Evolutionary conservation across 2,888 invertebrate genomes (phyloP).

Genomic region (Octonoba sinensis): DNA sequence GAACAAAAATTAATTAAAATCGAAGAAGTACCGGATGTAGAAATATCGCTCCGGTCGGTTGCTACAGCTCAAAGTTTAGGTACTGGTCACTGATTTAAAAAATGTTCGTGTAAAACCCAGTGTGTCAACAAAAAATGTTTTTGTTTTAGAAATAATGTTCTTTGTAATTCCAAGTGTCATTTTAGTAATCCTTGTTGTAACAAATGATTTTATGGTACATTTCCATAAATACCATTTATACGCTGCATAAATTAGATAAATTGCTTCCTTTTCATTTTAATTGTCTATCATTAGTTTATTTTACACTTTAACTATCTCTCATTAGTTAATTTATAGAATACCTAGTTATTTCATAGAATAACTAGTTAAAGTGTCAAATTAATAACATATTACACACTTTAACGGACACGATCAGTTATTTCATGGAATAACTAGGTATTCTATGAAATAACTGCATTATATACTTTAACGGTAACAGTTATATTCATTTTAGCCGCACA

Average conservation of each 20-base stretch:
- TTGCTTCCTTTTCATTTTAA: slow-evolving; percentile 27
- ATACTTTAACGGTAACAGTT: slow-evolving; percentile 56
- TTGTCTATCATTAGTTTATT: slow-evolving; percentile 19
- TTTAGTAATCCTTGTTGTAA: too few species aligned
- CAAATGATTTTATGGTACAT: slow-evolving; percentile 41
- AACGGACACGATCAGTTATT: slow-evolving; percentile 59
- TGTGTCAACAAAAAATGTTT: slow-evolving; percentile 50
- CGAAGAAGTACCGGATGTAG: slow-evolving; percentile 53
- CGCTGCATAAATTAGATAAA: slow-evolving; percentile 49
- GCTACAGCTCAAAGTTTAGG: slow-evolving; percentile 57
- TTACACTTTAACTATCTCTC: slow-evolving; percentile 50
- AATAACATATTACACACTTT: slow-evolving; percentile 55
- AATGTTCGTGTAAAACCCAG: slow-evolving; percentile 47
- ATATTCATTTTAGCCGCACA: too few species aligned
- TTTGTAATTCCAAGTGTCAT: too few species aligned
- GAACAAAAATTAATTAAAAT: slow-evolving; percentile 53
- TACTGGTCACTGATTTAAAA: slow-evolving; percentile 52
- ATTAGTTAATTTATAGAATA: slow-evolving; percentile 56
- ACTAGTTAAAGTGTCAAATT: slow-evolving; percentile 48
- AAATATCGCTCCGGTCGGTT: slow-evolving; percentile 49
- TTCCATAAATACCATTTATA: slow-evolving; percentile 50
- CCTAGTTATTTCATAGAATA: slow-evolving; percentile 53
- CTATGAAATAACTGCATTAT: slow-evolving; percentile 56
- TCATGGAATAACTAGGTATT: slow-evolving; percentile 56
- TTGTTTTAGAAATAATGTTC: slow-evolving; percentile 43